Conservation (phyloP, 2,888 invertebrate species). For the Drosophila flavopinicola region DNA sequence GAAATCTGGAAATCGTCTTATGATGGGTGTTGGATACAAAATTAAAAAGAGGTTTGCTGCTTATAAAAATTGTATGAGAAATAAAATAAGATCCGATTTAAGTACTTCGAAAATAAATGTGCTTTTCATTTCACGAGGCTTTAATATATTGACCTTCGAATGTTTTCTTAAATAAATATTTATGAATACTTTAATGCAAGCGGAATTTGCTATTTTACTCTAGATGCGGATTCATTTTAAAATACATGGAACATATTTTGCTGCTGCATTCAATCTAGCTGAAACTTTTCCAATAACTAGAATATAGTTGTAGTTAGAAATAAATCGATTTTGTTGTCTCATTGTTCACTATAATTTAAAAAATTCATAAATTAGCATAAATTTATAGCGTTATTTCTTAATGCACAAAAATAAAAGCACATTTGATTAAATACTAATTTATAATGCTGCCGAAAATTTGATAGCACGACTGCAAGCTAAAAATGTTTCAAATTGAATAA, state of each 20-base stretch:
- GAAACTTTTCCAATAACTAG: too few species aligned
- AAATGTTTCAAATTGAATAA: slow-evolving; percentile 13
- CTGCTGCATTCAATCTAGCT: too few species aligned
- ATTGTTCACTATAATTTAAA: neutral
- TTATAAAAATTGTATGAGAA: neutral
- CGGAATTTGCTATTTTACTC: too few species aligned
- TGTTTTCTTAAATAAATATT: too few species aligned
- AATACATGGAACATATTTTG: too few species aligned
- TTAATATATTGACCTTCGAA: too few species aligned
- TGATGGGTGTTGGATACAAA: neutral
- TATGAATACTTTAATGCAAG: too few species aligned
- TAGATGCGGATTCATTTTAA: too few species aligned
- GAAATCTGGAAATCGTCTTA: neutral
- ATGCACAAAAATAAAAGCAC: neutral
- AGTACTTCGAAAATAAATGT: neutral
- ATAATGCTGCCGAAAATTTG: slow-evolving; percentile 15
- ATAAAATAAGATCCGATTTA: too few species aligned
- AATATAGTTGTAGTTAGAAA: too few species aligned
- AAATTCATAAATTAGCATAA: neutral
- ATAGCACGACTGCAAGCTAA: slow-evolving; percentile 1
- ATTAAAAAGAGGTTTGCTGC: neutral
- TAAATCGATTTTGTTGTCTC: too few species aligned
- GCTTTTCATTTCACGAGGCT: neutral
- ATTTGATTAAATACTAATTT: slow-evolving; percentile 22
- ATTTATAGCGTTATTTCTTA: neutral